These are phyloP conservation scores for Ageneiosus marmoratus DNA, from an alignment of 2,113 vertebrate species.

Conservation along the genomic window DNA sequence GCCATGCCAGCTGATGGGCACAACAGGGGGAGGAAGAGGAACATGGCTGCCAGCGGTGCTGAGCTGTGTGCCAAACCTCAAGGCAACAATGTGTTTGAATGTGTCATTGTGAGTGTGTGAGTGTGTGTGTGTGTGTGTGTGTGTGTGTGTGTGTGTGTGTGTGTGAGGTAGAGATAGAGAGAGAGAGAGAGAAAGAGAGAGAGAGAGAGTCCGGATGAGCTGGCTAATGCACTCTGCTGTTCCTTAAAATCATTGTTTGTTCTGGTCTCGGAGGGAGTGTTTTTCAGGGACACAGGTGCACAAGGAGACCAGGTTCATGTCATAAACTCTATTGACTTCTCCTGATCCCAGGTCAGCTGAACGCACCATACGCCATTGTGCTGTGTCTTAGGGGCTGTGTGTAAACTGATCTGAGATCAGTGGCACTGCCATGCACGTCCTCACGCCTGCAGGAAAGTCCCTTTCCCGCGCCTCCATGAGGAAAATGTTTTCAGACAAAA, in stretches of 20 bases:
- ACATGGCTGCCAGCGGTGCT: constrained; percentile 13
- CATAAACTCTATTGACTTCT: background rate
- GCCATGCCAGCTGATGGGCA: constrained; percentile 33
- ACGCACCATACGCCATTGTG: constrained; percentile 6
- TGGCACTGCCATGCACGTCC: constrained; percentile 40
- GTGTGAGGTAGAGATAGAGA: background rate
- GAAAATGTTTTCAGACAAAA: constrained; percentile 53
- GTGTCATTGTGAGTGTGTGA: constrained; percentile 27
- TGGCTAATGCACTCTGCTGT: background rate
- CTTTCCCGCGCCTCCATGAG: constrained; percentile 41
- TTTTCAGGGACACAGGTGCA: constrained; percentile 49
- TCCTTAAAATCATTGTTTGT: constrained; percentile 39
- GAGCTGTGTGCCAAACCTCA: constrained; percentile 31
- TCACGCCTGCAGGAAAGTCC: constrained; percentile 49
- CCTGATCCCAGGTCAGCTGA: constrained; percentile 11
- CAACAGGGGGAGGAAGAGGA: constrained; percentile 24
- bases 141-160: constrained; percentile 16
- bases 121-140: background rate
- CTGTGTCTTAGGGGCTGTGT: background rate
- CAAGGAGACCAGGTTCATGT: constrained; percentile 37
- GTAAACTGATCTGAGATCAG: constrained; percentile 38
- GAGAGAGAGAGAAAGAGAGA: background rate
- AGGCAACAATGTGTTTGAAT: constrained; percentile 33
- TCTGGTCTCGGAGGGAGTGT: constrained; percentile 43
- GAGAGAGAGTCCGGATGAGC: background rate